These are phyloP conservation scores for Pangasius krempfi DNA, from an alignment of 2,797 vertebrate genomes.

Conservation along the genomic window DNA sequence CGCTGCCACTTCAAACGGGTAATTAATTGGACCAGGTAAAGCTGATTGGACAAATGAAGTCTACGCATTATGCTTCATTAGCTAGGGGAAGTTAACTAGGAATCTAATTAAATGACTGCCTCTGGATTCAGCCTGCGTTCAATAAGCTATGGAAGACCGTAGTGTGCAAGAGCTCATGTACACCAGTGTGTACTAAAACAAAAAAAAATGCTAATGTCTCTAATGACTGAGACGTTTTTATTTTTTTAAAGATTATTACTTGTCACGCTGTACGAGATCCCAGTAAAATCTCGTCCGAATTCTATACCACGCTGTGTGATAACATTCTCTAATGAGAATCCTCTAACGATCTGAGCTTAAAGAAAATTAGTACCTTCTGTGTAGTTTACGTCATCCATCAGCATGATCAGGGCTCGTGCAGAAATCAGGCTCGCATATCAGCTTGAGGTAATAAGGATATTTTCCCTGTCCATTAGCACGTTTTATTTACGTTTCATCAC, in stretches of 20 bases:
- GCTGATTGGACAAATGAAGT: conserved; percentile 77
- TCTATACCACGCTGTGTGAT: not conserved
- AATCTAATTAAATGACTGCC: conserved; percentile 66
- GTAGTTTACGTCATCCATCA: too few relatives aligned
- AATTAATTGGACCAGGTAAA: conserved; percentile 76
- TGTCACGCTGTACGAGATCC: not conserved
- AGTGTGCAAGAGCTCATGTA: conserved; percentile 30
- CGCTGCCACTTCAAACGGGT: conserved; percentile 69
- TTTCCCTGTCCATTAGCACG: too few relatives aligned
- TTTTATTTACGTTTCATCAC: too few relatives aligned
- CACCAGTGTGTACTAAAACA: not conserved
- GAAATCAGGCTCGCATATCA: too few relatives aligned
- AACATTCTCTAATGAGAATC: not conserved
- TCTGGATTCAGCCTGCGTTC: conserved; percentile 58
- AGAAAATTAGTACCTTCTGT: too few relatives aligned
- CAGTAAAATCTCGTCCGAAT: not conserved
- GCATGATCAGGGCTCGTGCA: too few relatives aligned
- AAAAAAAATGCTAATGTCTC: not conserved
- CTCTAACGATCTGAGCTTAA: too few relatives aligned
- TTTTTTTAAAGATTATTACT: not conserved
- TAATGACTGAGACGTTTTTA: not conserved
- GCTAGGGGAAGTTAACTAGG: conserved; percentile 69
- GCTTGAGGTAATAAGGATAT: too few relatives aligned
- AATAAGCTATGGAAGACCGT: conserved; percentile 52
- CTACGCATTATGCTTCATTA: conserved; percentile 75